phyloP scores from a whole-genome alignment of 2,888 invertebrate genomes.

The Temnothorax unifasciatus region DNA sequence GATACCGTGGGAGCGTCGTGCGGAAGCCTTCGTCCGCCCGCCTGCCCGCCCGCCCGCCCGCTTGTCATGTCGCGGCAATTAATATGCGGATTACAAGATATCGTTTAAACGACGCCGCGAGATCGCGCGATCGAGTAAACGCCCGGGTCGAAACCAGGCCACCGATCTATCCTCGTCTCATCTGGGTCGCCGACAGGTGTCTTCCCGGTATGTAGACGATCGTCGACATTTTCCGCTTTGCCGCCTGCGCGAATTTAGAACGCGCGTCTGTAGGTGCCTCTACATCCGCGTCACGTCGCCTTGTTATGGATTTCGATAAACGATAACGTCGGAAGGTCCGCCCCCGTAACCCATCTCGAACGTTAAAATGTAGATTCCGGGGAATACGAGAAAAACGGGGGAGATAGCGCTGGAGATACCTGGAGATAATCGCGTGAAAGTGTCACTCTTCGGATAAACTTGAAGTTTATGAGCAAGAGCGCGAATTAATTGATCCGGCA shows the following conservation, averaged over 20 bases:
- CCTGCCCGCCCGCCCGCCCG: conserved; percentile 9
- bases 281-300: conserved; percentile 53
- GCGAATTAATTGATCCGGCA: not conserved
- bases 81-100: conserved; percentile 74
- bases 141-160: not conserved
- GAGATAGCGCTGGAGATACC: conserved; percentile 19
- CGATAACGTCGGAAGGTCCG: conserved; percentile 35
- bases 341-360: conserved; percentile 36
- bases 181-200: conserved; percentile 10
- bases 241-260: not conserved
- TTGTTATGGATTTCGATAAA: conserved; percentile 58
- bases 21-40: conserved; percentile 25
- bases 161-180: conserved; percentile 19
- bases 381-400: conserved; percentile 52
- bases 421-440: conserved; percentile 16
- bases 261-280: conserved; percentile 2
- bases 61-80: conserved; percentile 71
- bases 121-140: conserved; percentile 53
- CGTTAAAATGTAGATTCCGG: conserved; percentile 50
- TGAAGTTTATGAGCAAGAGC: not conserved
- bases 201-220: conserved; percentile 5
- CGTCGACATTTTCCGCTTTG: conserved; percentile 37
- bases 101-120: conserved; percentile 64
- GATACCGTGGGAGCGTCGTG: conserved; percentile 56
- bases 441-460: not conserved